A percentile compares a stretch with the other conserved stretches of the same genome.
phyloP scores from a whole-genome alignment of 2,113 vertebrate species.

The Lipotes vexillifer region DNA sequence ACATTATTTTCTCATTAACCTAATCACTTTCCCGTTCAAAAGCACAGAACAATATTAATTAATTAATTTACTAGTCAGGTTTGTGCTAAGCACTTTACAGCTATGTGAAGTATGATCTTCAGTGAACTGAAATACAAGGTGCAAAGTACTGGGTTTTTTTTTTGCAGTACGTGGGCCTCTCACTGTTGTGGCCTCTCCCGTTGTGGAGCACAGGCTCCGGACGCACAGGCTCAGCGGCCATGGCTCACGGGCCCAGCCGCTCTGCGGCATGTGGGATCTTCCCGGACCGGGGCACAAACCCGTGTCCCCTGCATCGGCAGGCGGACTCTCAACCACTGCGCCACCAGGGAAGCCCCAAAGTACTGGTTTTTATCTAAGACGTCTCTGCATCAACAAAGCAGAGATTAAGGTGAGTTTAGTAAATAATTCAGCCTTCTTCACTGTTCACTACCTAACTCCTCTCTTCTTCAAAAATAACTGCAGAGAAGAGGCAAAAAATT shows the following conservation, averaged over 20 bases:
- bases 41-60: not conserved
- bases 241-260: no score
- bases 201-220: no score
- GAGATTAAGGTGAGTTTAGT: not conserved
- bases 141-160: not conserved
- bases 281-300: no score
- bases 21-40: not conserved
- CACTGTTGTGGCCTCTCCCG: no score
- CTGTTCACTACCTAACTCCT: not conserved
- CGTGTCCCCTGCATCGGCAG: no score
- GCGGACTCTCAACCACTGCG: no score
- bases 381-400: not conserved
- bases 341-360: no score
- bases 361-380: not conserved
- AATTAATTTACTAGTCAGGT: not conserved
- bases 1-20: not conserved
- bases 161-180: no score
- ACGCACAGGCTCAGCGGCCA: no score
- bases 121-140: not conserved
- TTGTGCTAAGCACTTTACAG: not conserved
- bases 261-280: no score
- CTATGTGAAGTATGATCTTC: not conserved
- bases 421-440: not conserved
- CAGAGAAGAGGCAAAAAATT: not conserved
- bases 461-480: not conserved